phyloP scores from a whole-genome alignment of 2,113 vertebrate species.

The Mesembrinibis cayennensis region DNA sequence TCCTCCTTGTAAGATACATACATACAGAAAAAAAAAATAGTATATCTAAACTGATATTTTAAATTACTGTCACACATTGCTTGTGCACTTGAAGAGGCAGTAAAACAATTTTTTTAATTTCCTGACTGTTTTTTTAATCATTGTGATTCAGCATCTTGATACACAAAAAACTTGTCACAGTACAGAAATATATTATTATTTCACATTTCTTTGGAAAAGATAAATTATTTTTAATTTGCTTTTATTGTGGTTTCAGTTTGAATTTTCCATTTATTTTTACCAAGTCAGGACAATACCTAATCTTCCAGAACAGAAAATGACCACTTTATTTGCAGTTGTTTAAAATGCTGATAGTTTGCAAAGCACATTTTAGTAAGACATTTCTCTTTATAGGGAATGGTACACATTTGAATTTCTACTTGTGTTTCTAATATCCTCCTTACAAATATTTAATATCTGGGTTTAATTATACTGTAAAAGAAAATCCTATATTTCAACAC shows the following conservation, averaged over 20 bases:
- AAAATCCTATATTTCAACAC: conserved; percentile 40
- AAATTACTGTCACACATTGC: neutral
- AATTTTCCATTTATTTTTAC: neutral
- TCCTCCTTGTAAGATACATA: neutral
- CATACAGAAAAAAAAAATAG: neutral
- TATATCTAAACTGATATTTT: neutral
- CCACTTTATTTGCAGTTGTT: neutral
- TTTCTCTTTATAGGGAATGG: neutral
- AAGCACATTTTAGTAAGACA: neutral
- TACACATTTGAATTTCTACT: neutral
- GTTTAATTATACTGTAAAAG: conserved; percentile 32
- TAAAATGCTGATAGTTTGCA: neutral
- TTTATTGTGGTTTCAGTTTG: neutral
- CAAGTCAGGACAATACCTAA: neutral
- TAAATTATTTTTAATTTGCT: neutral
- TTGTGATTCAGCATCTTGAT: neutral
- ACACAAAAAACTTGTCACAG: neutral
- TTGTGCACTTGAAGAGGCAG: neutral
- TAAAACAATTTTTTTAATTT: neutral
- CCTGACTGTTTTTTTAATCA: neutral
- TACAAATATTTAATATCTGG: conserved; percentile 40
- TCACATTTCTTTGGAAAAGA: neutral
- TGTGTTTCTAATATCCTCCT: conserved; percentile 21
- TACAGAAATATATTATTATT: neutral
- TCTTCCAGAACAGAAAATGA: neutral